Evolutionary conservation across 2,888 invertebrate genomes (phyloP).

Genomic region (Pterobdella sp.): DNA sequence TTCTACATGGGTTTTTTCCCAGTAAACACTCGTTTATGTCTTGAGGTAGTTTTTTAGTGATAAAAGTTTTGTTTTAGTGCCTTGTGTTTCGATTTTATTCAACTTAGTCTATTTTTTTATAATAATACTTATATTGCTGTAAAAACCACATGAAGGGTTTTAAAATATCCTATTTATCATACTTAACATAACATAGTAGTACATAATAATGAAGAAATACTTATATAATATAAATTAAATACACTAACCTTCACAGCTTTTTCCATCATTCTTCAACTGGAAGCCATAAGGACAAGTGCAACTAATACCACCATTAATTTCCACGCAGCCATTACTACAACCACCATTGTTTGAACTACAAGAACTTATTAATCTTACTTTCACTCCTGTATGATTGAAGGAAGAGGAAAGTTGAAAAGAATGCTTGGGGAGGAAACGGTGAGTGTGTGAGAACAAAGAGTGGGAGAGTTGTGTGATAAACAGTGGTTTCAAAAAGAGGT

Average conservation of each 20-base stretch:
- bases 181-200: no score
- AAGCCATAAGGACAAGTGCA: constrained; percentile 38
- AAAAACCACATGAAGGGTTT: neutral
- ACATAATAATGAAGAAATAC: no score
- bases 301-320: constrained; percentile 40
- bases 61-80: neutral
- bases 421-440: no score
- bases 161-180: no score
- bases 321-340: constrained; percentile 54
- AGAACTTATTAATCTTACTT: constrained; percentile 50
- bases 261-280: constrained; percentile 45
- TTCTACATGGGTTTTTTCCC: constrained; percentile 64
- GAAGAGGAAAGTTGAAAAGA: no score
- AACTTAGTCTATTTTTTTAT: neutral
- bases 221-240: neutral
- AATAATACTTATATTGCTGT: neutral
- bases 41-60: constrained; percentile 38
- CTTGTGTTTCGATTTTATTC: neutral
- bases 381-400: constrained; percentile 50
- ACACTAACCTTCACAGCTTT: constrained; percentile 45
- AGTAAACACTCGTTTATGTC: constrained; percentile 72
- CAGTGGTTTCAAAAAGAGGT: no score
- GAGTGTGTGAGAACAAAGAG: no score
- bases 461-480: no score
- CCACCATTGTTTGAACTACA: constrained; percentile 54